Conservation (phyloP, 2,888 invertebrate genomes). For the Noctua fimbriata region DNA sequence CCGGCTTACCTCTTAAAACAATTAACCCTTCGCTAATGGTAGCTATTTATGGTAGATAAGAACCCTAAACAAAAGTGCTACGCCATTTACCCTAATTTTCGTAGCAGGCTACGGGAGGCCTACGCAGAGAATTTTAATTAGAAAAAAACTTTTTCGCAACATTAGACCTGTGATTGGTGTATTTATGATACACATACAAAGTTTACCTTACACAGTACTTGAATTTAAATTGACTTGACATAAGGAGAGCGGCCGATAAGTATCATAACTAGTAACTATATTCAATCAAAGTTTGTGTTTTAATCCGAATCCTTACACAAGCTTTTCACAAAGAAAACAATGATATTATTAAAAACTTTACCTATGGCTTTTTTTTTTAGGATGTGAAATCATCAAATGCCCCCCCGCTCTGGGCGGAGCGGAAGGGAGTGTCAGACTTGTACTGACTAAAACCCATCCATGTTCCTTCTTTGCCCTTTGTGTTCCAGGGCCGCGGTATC, state of each 20-base stretch:
- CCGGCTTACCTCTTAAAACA: no score
- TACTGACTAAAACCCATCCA: no score
- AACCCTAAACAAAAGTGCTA: constrained; percentile 18
- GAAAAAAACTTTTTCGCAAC: neutral
- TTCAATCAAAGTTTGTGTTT: neutral
- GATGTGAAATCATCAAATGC: no score
- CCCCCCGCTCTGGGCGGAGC: no score
- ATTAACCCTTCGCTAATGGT: no score
- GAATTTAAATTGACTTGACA: neutral
- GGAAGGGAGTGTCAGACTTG: no score
- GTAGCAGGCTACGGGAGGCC: constrained; percentile 41
- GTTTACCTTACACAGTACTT: neutral
- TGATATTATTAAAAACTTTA: neutral
- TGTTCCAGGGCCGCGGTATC: no score
- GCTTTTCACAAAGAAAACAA: neutral
- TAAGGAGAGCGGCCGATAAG: neutral
- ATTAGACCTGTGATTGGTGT: neutral
- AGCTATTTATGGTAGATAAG: no score
- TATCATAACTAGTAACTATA: neutral
- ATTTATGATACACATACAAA: neutral
- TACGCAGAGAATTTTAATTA: constrained; percentile 21
- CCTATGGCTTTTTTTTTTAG: no score
- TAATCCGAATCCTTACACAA: neutral
- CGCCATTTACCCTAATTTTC: constrained; percentile 29
- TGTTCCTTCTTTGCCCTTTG: no score